phyloP scores from a whole-genome alignment of 2,797 vertebrate genomes.

The Propithecus perrieri region DNA sequence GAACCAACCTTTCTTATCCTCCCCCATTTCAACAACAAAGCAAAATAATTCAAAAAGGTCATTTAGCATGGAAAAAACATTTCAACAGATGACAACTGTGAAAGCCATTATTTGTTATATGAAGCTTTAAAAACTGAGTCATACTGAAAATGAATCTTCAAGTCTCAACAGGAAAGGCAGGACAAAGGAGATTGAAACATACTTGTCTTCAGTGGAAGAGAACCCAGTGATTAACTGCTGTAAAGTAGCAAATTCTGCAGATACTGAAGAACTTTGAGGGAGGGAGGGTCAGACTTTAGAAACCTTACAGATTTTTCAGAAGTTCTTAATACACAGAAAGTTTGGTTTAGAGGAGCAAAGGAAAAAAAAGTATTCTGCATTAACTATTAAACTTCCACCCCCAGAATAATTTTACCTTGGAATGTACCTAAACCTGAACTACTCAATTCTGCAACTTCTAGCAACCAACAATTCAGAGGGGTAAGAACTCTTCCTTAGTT shows the following conservation, averaged over 20 bases:
- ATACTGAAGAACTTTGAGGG: background rate
- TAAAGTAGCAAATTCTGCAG: background rate
- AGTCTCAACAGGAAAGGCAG: conserved; percentile 25
- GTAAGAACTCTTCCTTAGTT: background rate
- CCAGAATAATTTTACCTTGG: background rate
- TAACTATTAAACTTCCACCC: background rate
- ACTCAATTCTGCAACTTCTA: background rate
- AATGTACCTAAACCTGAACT: background rate
- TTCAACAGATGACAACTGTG: conserved; percentile 41
- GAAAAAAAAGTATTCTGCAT: background rate
- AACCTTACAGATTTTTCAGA: conserved; percentile 12
- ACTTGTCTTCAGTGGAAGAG: background rate
- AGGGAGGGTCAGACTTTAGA: background rate
- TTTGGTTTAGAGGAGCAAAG: background rate
- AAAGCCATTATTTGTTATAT: conserved; percentile 22
- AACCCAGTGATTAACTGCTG: conserved; percentile 44
- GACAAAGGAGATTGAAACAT: conserved; percentile 31
- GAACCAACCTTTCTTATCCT: conserved; percentile 28
- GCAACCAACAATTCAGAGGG: background rate
- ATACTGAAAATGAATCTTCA: conserved; percentile 51
- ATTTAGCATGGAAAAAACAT: conserved; percentile 13
- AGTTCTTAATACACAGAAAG: background rate
- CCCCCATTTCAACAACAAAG: conserved; percentile 28
- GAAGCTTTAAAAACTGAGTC: conserved; percentile 40
- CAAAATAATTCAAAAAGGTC: conserved; percentile 54